A percentile compares a stretch with the other conserved stretches of the same genome.
These are phyloP conservation scores for Stratiolaelaps scimitus DNA, from an alignment of 1,140 invertebrate species.

Conservation along the genomic window DNA sequence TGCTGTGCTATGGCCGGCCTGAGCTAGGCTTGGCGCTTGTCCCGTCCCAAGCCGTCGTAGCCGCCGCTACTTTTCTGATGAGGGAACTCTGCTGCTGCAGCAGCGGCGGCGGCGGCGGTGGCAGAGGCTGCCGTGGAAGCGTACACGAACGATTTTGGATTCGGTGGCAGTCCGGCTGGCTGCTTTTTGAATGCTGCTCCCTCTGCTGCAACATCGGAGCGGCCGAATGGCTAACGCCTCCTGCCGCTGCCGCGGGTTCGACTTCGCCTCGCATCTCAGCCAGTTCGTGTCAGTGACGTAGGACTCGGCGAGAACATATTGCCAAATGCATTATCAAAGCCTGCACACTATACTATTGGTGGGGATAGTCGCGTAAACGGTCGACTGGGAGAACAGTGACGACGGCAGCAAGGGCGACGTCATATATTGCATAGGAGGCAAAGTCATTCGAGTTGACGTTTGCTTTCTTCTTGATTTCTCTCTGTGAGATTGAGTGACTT, in stretches of 20 bases:
- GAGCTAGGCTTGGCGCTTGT: neutral
- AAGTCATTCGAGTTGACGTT: no score
- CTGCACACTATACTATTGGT: no score
- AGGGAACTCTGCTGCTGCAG: slow-evolving; percentile 4
- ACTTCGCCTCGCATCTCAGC: neutral
- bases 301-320: neutral
- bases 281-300: neutral
- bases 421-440: no score
- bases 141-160: neutral
- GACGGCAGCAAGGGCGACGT: no score
- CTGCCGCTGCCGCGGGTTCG: neutral
- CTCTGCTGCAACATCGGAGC: neutral
- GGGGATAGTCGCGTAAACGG: no score
- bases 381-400: no score
- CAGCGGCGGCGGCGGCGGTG: neutral
- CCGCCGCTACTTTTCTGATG: neutral
- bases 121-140: neutral
- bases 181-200: neutral
- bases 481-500: no score
- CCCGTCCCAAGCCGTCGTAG: neutral
- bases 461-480: no score
- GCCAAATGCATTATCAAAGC: no score
- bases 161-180: neutral
- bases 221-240: neutral
- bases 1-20: neutral